phyloP scores from a whole-genome alignment of 2,113 vertebrate genomes.

The Aix galericulata region DNA sequence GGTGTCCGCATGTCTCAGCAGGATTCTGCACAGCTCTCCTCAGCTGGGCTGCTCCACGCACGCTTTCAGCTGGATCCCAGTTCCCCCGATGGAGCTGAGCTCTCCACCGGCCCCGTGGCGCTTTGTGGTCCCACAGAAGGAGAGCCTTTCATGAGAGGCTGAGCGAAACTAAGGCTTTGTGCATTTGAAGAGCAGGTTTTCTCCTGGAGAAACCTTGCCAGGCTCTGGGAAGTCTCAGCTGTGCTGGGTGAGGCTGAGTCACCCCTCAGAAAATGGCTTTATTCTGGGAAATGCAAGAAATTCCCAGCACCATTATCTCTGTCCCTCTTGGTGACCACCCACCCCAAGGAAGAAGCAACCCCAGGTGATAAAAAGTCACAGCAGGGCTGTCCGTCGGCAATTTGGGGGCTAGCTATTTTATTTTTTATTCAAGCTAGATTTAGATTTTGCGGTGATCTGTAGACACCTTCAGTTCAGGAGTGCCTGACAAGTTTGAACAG shows the following conservation, averaged over 20 bases:
- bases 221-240: background rate
- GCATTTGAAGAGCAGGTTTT: background rate
- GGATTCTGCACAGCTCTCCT: background rate
- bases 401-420: background rate
- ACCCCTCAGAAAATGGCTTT: background rate
- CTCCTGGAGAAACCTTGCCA: background rate
- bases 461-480: slow-evolving; percentile 3
- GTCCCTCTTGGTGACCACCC: background rate
- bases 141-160: background rate
- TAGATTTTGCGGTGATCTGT: background rate
- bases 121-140: background rate
- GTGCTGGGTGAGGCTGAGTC: background rate
- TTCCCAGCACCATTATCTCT: background rate
- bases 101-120: accelerated
- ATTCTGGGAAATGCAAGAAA: background rate
- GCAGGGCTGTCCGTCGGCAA: background rate
- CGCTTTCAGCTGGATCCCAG: background rate
- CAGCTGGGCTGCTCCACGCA: background rate
- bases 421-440: too few relatives aligned
- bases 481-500: slow-evolving; percentile 63
- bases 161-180: background rate
- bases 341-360: background rate
- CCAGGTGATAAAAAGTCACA: background rate
- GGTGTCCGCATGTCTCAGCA: background rate
- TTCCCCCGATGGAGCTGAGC: background rate